Evolutionary conservation across 1,140 invertebrate genomes (phyloP).

Genomic region (Notospermus geniculatus): DNA sequence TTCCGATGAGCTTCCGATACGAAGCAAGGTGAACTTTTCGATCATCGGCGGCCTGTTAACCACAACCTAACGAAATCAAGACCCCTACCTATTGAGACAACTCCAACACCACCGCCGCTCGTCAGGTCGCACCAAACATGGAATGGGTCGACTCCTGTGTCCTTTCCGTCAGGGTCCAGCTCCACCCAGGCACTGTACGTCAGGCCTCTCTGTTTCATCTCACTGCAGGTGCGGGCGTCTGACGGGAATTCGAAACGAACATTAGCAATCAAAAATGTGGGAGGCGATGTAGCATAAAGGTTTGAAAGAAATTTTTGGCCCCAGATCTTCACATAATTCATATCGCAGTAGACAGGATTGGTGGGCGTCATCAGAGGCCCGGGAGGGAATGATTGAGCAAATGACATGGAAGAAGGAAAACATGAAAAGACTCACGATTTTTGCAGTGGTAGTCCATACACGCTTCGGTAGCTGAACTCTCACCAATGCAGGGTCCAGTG

Average conservation of each 20-base stretch:
- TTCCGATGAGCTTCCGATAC: no score
- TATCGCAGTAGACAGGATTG: no score
- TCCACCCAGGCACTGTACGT: neutral
- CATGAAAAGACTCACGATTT: constrained; percentile 14
- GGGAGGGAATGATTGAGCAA: no score
- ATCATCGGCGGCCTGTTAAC: no score
- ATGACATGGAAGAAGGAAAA: no score
- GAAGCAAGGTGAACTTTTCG: no score
- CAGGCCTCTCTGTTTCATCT: neutral
- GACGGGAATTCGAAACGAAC: no score
- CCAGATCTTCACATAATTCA: no score
- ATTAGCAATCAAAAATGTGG: no score
- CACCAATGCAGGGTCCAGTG: constrained; percentile 34
- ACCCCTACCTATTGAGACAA: constrained; percentile 35
- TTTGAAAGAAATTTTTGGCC: no score
- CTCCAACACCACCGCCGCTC: constrained; percentile 26
- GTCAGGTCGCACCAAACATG: constrained; percentile 34
- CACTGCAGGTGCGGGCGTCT: neutral
- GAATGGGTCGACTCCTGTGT: constrained; percentile 12
- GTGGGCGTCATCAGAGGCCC: no score
- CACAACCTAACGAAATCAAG: neutral
- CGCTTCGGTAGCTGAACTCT: constrained; percentile 12
- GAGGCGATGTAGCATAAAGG: no score
- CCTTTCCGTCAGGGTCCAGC: constrained; percentile 8
- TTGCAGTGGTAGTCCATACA: constrained; percentile 35